phyloP scores from a whole-genome alignment of 2,113 vertebrate genomes.

The Australoheros scitulus region DNA sequence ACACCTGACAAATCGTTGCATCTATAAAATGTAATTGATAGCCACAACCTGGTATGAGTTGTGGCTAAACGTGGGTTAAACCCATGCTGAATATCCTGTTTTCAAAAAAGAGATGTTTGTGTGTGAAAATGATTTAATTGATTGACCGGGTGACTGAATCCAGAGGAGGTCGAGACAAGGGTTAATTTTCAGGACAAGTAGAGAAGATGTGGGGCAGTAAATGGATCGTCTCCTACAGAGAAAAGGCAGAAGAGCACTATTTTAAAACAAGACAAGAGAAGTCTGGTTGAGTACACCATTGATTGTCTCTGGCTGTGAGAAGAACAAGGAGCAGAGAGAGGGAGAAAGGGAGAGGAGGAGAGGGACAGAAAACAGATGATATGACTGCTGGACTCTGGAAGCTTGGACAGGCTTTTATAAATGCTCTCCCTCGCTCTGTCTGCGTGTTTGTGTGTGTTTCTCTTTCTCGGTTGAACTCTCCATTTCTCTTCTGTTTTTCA shows the following conservation, averaged over 20 bases:
- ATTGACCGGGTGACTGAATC: conserved; percentile 26
- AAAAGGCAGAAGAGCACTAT: conserved; percentile 62
- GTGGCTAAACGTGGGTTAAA: not conserved
- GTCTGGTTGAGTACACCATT: conserved; percentile 72
- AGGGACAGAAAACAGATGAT: conserved; percentile 72
- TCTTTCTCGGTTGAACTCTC: conserved; percentile 27
- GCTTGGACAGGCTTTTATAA: conserved; percentile 67
- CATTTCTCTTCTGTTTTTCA: conserved; percentile 33
- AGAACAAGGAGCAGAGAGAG: conserved; percentile 56
- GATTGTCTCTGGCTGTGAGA: conserved; percentile 73
- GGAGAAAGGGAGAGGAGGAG: conserved; percentile 47
- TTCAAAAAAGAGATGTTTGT: not conserved
- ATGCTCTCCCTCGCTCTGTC: conserved; percentile 24
- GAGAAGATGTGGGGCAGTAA: conserved; percentile 45
- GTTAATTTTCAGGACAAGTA: conserved; percentile 41
- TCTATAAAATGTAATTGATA: not conserved
- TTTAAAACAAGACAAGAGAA: conserved; percentile 69
- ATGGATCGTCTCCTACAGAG: conserved; percentile 57
- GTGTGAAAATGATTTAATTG: not conserved
- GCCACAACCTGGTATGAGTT: not conserved
- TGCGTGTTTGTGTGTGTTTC: conserved; percentile 6
- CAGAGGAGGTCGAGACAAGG: conserved; percentile 2
- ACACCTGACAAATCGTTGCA: not conserved
- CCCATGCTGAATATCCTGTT: not conserved
- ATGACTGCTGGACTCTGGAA: conserved; percentile 68